Percentiles rank a stretch among this genome's conserved stretches.
phyloP scores from a whole-genome alignment of 2,797 vertebrate genomes.

The Mionectes olivaceus region DNA sequence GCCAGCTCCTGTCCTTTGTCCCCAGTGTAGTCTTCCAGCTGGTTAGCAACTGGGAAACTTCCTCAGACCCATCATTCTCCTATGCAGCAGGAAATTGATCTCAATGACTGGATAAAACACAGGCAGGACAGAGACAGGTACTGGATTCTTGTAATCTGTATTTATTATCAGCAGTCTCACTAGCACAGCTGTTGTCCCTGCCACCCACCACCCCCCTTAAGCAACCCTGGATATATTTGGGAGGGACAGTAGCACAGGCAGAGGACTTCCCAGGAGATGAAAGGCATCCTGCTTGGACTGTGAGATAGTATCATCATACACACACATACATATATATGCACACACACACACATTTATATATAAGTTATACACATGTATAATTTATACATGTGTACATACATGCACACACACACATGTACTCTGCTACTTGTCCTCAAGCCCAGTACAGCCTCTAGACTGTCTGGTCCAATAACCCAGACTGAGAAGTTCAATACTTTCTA shows the following conservation, averaged over 20 bases:
- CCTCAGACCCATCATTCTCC: not conserved
- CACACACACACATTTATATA: not conserved
- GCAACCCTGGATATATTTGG: not conserved
- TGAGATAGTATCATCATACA: not conserved
- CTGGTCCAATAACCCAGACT: not conserved
- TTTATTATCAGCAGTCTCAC: not conserved
- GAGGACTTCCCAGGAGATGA: not conserved
- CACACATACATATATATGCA: too few species aligned
- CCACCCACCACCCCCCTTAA: not conserved
- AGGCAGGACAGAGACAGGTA: not conserved
- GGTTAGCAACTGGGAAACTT: not conserved
- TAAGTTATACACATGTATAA: not conserved
- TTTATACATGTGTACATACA: not conserved
- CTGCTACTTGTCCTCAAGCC: not conserved
- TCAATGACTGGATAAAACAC: not conserved
- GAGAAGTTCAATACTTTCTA: not conserved
- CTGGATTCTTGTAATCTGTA: not conserved
- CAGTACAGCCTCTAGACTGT: not conserved
- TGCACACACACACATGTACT: too few species aligned
- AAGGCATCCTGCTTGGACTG: not conserved
- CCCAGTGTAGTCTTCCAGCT: not conserved
- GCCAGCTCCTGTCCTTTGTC: not conserved
- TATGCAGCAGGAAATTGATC: not conserved
- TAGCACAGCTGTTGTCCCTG: not conserved
- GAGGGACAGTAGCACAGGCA: not conserved